Evolutionary conservation across 2,888 invertebrate genomes (phyloP), one percentile per base, ranked within the genome.

Genomic region (Melinopterus prodromus): DNA sequence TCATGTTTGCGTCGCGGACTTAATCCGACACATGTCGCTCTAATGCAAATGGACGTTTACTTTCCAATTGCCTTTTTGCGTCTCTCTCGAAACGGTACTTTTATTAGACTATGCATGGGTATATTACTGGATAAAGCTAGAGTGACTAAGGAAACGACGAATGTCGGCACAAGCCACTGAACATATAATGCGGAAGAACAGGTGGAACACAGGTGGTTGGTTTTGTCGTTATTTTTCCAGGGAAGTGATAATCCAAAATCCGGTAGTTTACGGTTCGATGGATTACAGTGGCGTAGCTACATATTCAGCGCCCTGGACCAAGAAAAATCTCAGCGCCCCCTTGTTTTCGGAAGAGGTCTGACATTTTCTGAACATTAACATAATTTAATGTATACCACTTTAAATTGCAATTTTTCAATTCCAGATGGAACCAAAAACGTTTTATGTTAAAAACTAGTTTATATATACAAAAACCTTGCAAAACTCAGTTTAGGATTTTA

Each of bases 181-280:
- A 36, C 74, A 36, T 74, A 37, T 26, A 74, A 74, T 74, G 37
- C 74, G 74, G 74, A 74, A 74, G 74, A 74, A 74, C 74, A 74
- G 74, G 74, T 74, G 74, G 74, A 35, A 74, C 35, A 74, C 74
- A 74, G 74, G 74, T 74, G 74, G 37, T 74, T n/a, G n/a, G n/a
- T 35, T 71, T 26, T 71, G 35, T 71, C 37, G 37, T 74, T 74
- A 36, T 74, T 74, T 36, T 6, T 37, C 37, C 1, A n/a, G 5
- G 1, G 71, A 71, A 26, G 53, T 53, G 53, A 53, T 53, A 53
- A 53, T 53, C 53, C 7, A 53, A 53, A 74, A 74, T 74, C 74
- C 71, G 71, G 71, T 71, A 16, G 2, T 26, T 26, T 26, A 26
- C 26, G 26, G 26, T 26, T 26, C 26, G 26, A 26, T n/a, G n/a